Evolutionary conservation across 2,113 vertebrate species (phyloP).

Genomic region (Lagenorhynchus albirostris): DNA sequence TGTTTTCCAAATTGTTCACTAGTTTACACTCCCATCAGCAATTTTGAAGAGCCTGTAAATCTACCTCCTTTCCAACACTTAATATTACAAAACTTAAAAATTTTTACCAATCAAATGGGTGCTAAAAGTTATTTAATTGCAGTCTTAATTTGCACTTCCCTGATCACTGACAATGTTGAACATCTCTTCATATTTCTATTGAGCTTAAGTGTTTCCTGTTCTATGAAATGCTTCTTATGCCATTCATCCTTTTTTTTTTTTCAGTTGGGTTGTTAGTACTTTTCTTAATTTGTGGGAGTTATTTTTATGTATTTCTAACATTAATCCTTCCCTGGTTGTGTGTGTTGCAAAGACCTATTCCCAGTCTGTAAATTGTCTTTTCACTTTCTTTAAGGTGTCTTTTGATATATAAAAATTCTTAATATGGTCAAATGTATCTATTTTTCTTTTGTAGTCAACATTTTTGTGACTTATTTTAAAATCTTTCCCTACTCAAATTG

Average conservation of each 20-base stretch:
- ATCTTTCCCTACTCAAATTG: constrained; percentile 13
- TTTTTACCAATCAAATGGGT: not conserved
- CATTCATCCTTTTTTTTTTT: not conserved
- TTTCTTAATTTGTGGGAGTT: not conserved
- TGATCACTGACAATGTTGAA: not conserved
- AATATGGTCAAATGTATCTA: constrained; percentile 1
- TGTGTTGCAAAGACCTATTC: not conserved
- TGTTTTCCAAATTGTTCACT: not conserved
- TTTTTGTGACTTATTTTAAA: constrained; percentile 18
- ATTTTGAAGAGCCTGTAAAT: not conserved
- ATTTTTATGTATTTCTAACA: not conserved
- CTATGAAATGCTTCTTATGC: not conserved
- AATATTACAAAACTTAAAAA: not conserved
- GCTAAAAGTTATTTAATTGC: not conserved
- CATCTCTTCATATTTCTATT: not conserved
- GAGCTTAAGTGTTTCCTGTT: not conserved
- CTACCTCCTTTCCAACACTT: not conserved
- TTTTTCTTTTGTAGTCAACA: constrained; percentile 19
- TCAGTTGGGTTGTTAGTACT: not conserved
- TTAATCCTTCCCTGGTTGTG: not conserved
- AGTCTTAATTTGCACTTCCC: not conserved
- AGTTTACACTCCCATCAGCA: not conserved
- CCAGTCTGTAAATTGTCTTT: not conserved
- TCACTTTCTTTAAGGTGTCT: not conserved
- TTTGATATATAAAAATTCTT: not conserved